Evolutionary conservation across 2,888 invertebrate genomes (phyloP), one percentile per base, ranked within the genome.

Genomic region (Hirtodrosophila histrioides): DNA sequence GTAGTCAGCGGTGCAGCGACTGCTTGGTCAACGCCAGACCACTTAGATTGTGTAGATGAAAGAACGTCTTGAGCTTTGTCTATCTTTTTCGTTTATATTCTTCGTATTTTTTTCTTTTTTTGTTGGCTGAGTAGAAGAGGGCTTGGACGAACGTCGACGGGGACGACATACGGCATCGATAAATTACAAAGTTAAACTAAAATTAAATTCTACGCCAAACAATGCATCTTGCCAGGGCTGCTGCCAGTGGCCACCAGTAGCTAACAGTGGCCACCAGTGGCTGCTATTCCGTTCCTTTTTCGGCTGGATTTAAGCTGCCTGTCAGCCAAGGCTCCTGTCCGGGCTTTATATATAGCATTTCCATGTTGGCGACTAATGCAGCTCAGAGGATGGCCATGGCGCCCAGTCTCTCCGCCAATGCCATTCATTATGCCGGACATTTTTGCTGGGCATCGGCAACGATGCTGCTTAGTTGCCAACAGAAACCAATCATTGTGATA

Each of bases 401-500:
- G 87, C 82, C 78, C 81, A 82, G 87, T 87, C 82, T 69, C 80
- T 86, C 68, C 69, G 75, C 85, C 86, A 87, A 75, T 85, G 87
- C 87, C 85, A 84, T 84, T 84, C 88, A 84, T 86, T 84, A 88
- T 81, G 82, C 79, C 44, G 62, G 69, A 76, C 80, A 72, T 79
- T 72, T 75, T 71, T 67, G 70, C 67, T 71, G 84, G 84, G 64
- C 82, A 80, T 76, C 64, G 66, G 64, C 63, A 40, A 44, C 41
- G 36, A 29, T 49, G 53, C 85, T 75, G 78, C 78, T 78, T 79
- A 88, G 86, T 86, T 78, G 81, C 87, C 82, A 75, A 84, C 81
- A 70, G 75, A 88, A 86, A 88, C 88, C 88, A 85, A 88, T 84
- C 85, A 86, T 84, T 88, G 88, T 84, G 87, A 88, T 84, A 86